A percentile compares a stretch with the other conserved stretches of the same genome.
These are phyloP conservation scores for Microvelia longipes DNA, from an alignment of 1,140 invertebrate genomes.

Conservation along the genomic window DNA sequence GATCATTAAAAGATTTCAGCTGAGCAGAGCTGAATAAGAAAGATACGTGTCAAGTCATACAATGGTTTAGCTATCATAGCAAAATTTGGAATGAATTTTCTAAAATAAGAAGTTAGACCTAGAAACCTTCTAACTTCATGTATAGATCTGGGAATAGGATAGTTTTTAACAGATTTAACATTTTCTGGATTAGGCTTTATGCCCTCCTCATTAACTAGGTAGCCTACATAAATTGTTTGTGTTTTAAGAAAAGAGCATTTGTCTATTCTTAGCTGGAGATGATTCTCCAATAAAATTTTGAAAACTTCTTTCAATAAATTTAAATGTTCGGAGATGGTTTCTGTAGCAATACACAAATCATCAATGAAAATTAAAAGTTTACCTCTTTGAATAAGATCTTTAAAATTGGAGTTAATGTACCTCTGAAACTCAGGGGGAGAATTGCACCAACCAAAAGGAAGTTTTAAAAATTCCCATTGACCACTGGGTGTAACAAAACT, in stretches of 20 bases:
- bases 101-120: background rate
- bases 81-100: background rate
- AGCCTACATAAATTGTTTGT: background rate
- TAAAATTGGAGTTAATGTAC: conserved; percentile 27
- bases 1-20: background rate
- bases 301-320: background rate
- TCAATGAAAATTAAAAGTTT: conserved; percentile 29
- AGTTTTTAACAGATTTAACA: background rate
- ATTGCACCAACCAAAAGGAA: conserved; percentile 31
- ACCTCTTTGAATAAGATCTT: conserved; percentile 19
- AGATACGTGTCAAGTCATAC: background rate
- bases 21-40: background rate
- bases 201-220: background rate
- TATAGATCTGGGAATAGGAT: background rate
- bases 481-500: conserved; percentile 27
- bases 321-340: conserved; percentile 25
- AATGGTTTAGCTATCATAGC: background rate
- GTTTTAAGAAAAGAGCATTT: background rate
- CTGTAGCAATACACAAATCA: conserved; percentile 31
- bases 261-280: background rate
- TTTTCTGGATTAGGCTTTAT: background rate
- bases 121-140: background rate
- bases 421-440: conserved; percentile 31
- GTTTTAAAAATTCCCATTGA: conserved; percentile 27
- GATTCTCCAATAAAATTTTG: background rate